Evolutionary conservation across 2,888 invertebrate species (phyloP).

Genomic region (Eumacrocentrus americanus): DNA sequence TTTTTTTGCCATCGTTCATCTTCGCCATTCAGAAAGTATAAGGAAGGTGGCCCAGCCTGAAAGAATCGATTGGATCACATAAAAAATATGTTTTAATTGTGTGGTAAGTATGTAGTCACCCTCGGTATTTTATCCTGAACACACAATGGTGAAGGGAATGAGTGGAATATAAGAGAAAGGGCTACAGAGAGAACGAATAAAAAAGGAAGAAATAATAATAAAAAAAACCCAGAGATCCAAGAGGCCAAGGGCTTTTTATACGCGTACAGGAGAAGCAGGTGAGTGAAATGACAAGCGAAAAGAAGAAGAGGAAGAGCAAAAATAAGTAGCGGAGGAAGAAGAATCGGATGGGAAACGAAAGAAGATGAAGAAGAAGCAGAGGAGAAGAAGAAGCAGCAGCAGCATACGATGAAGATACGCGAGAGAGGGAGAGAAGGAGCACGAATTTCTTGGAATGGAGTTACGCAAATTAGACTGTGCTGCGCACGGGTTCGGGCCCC

Average conservation of each 20-base stretch:
- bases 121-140: conserved; percentile 2
- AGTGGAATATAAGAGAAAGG: conserved; percentile 8
- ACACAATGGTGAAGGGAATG: conserved; percentile 1
- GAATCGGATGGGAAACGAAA: conserved; percentile 1
- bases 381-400: neutral
- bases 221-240: neutral
- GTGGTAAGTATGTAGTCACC: conserved; percentile 12
- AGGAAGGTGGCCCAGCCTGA: no score
- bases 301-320: conserved; percentile 10
- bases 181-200: conserved; percentile 16
- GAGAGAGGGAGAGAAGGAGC: neutral
- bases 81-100: conserved; percentile 18
- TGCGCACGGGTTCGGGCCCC: conserved; percentile 36
- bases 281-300: conserved; percentile 25
- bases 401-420: conserved; percentile 6
- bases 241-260: conserved; percentile 9
- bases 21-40: no score
- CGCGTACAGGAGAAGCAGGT: conserved; percentile 18
- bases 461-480: conserved; percentile 48
- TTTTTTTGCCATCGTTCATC: no score
- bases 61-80: neutral
- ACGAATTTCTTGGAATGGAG: conserved; percentile 43
- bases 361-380: neutral
- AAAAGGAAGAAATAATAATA: conserved; percentile 4
- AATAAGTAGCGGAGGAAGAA: conserved; percentile 27